Conservation (phyloP, 1,140 invertebrate species). For the Ruditapes philippinarum region DNA sequence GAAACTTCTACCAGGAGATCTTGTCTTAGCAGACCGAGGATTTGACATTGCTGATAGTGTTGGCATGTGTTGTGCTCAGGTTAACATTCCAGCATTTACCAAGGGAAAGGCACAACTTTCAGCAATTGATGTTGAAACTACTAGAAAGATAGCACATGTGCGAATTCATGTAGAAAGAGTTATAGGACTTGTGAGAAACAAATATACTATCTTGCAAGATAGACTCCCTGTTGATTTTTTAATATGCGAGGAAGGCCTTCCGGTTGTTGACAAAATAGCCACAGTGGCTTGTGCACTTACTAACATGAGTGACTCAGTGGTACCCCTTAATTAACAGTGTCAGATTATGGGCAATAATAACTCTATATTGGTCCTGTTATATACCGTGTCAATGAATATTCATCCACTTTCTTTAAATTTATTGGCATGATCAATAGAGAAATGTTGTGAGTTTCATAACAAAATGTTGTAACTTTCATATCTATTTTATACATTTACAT, state of each 20-base stretch:
- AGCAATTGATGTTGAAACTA: neutral
- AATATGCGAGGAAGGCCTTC: neutral
- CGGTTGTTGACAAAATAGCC: neutral
- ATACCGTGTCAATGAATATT: no score
- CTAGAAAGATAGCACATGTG: neutral
- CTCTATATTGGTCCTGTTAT: no score
- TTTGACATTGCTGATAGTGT: neutral
- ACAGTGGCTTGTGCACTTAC: neutral
- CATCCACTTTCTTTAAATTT: no score
- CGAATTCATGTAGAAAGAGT: neutral
- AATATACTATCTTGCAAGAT: no score
- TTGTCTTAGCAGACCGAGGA: slow-evolving; percentile 34
- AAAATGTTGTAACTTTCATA: no score
- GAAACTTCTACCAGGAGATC: slow-evolving; percentile 30
- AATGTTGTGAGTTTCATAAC: no score
- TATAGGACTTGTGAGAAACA: neutral
- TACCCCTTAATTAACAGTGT: neutral
- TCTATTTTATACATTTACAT: no score
- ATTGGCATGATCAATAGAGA: no score
- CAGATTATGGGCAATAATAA: no score
- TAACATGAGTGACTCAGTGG: neutral
- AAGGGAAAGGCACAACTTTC: neutral
- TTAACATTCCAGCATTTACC: no score
- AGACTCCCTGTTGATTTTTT: neutral
- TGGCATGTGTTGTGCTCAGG: slow-evolving; percentile 8